phyloP scores from a whole-genome alignment of 2,797 vertebrate genomes.

The Emys orbicularis region DNA sequence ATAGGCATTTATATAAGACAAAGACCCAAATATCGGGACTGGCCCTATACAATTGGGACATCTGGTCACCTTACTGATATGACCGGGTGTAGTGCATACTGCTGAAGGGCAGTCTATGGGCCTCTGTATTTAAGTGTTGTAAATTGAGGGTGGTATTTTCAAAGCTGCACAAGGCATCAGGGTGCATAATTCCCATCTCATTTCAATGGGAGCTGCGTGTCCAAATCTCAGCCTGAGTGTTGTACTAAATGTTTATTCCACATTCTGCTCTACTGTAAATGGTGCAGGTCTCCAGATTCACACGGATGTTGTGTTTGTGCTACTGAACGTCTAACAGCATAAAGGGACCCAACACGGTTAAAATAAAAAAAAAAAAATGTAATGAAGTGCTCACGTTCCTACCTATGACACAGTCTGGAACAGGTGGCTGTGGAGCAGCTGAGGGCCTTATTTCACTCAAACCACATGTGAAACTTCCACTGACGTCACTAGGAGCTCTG shows the following conservation, averaged over 20 bases:
- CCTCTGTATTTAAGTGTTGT: not conserved
- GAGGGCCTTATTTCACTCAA: conserved; percentile 69
- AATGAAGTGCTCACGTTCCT: conserved; percentile 64
- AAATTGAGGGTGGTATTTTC: not conserved
- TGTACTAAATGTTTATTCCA: rapidly evolving
- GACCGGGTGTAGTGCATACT: not conserved
- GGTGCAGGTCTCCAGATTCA: rapidly evolving
- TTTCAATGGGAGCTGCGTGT: not conserved
- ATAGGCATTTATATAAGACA: too few relatives aligned
- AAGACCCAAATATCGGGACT: too few relatives aligned
- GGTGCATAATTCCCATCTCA: rapidly evolving
- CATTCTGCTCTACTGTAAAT: not conserved
- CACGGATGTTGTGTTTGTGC: not conserved
- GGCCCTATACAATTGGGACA: too few relatives aligned
- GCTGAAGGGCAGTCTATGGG: rapidly evolving
- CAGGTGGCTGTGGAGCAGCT: conserved; percentile 62
- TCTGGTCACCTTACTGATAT: too few relatives aligned
- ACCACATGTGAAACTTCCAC: conserved; percentile 65
- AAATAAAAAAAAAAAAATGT: conserved; percentile 37
- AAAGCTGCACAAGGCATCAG: rapidly evolving
- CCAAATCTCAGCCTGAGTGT: not conserved
- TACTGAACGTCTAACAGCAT: not conserved
- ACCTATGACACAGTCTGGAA: conserved; percentile 75
- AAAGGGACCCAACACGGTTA: not conserved
- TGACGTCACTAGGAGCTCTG: conserved; percentile 56